These are phyloP conservation scores for Dendrocincla tyrannina DNA, from an alignment of 2,797 vertebrate genomes.

Conservation along the genomic window DNA sequence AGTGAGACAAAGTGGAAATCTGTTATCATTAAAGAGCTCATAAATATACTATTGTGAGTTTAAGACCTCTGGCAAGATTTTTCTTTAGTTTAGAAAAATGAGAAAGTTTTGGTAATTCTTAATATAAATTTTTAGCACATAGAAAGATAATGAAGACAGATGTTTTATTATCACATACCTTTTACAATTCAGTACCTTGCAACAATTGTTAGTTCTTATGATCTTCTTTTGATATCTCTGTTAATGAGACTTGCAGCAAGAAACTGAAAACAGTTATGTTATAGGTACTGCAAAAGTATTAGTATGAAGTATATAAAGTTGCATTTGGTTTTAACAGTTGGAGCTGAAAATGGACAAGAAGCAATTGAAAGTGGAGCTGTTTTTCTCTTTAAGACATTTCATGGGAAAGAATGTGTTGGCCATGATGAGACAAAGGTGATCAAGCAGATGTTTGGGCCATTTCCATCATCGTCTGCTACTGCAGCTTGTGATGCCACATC, in stretches of 20 bases:
- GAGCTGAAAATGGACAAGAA: slow-evolving; percentile 87
- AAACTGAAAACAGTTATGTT: slow-evolving; percentile 19
- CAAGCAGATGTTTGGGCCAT: slow-evolving; percentile 95
- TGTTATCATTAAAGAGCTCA: not conserved
- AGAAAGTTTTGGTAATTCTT: not conserved
- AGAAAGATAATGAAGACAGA: not conserved
- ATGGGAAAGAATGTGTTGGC: slow-evolving; percentile 86
- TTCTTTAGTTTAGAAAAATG: not conserved
- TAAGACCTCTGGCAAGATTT: not conserved
- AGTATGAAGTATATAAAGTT: not conserved
- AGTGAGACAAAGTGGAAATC: slow-evolving; percentile 5
- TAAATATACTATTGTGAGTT: not conserved
- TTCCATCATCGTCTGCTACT: slow-evolving; percentile 88
- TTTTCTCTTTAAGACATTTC: slow-evolving; percentile 92
- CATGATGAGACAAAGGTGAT: slow-evolving; percentile 89
- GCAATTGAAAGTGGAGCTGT: slow-evolving; percentile 89
- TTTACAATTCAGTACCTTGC: not conserved
- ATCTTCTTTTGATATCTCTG: not conserved
- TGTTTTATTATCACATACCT: not conserved
- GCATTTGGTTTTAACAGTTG: slow-evolving; percentile 81
- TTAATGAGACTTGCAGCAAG: not conserved
- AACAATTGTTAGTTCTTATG: not conserved
- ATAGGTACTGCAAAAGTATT: not conserved
- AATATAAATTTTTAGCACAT: not conserved
- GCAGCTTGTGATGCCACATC: slow-evolving; percentile 81